Evolutionary conservation across 2,888 invertebrate genomes (phyloP).

Genomic region (Agelastica alni): DNA sequence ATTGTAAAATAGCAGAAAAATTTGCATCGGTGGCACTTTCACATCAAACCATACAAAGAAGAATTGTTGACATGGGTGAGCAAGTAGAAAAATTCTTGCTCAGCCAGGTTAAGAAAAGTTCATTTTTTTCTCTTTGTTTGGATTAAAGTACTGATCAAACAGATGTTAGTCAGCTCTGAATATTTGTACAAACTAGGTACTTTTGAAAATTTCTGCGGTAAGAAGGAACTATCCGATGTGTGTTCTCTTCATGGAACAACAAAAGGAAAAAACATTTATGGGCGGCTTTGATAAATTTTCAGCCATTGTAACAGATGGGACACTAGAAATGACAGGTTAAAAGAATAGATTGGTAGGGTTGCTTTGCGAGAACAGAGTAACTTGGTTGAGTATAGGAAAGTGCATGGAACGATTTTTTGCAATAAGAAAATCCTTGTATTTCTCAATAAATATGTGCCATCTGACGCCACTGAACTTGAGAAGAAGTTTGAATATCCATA

Average conservation of each 20-base stretch:
- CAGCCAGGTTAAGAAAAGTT: background rate
- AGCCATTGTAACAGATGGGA: too few species aligned
- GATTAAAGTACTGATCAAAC: background rate
- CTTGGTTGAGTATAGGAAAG: background rate
- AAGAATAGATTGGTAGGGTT: background rate
- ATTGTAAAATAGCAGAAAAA: background rate
- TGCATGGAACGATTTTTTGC: background rate
- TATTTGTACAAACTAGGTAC: background rate
- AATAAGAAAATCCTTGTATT: too few species aligned
- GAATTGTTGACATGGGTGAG: background rate
- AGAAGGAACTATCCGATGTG: background rate
- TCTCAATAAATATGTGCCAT: background rate
- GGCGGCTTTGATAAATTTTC: background rate
- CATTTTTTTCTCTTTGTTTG: background rate
- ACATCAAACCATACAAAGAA: too few species aligned
- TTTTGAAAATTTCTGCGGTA: background rate
- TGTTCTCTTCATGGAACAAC: background rate
- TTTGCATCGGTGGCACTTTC: background rate
- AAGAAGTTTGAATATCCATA: background rate
- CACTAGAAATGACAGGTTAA: background rate
- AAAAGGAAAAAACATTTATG: background rate
- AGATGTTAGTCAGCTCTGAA: background rate
- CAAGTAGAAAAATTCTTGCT: background rate
- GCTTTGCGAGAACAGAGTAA: background rate
- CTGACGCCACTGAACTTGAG: background rate